phyloP scores from a whole-genome alignment of 2,113 vertebrate species.

The Bubo blakistoni region DNA sequence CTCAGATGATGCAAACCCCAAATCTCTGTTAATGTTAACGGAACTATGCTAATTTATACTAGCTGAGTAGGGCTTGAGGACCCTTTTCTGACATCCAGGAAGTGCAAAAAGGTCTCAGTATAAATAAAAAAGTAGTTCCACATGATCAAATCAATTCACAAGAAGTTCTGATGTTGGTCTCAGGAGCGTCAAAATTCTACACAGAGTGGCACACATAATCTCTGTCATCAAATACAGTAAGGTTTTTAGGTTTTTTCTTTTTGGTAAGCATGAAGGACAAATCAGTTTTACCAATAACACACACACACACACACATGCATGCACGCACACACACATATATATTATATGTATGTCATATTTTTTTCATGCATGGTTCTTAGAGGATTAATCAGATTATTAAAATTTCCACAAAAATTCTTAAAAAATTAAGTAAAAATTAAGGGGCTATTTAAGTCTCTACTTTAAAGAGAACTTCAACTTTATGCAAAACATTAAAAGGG shows the following conservation, averaged over 20 bases:
- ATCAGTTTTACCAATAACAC: not conserved
- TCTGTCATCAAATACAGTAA: not conserved
- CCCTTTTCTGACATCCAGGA: not conserved
- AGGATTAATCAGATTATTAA: constrained; percentile 27
- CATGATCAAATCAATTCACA: not conserved
- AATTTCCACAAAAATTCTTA: not conserved
- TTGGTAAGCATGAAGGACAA: not conserved
- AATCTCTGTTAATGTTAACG: not conserved
- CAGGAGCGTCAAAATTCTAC: not conserved
- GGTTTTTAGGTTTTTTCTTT: not conserved
- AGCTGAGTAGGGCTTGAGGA: not conserved
- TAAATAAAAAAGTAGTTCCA: not conserved
- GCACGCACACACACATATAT: accelerated
- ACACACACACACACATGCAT: not conserved
- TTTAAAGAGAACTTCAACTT: not conserved
- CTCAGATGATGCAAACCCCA: not conserved
- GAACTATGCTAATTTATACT: not conserved
- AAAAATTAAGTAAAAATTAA: not conserved
- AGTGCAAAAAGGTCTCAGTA: not conserved
- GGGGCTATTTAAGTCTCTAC: not conserved
- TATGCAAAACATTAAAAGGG: not conserved
- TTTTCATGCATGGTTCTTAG: not conserved
- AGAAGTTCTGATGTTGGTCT: not conserved
- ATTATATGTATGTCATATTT: not conserved
- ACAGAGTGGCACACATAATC: not conserved